Base-by-base conservation (phyloP, 2,113 vertebrate species). In the Megaleporinus macrocephalus region DNA sequence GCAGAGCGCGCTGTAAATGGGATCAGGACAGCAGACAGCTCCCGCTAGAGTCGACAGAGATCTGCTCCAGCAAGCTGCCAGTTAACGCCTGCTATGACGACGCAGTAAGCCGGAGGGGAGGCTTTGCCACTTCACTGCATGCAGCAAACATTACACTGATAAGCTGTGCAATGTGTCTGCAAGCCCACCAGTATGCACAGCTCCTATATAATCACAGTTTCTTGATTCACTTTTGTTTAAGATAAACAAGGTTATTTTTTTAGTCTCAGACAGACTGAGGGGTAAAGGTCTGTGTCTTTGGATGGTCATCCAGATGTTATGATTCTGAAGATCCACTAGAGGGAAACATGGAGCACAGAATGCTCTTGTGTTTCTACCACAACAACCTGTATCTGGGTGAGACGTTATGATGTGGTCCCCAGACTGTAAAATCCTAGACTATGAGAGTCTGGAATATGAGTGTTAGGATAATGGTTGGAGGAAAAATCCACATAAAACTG, bases 301-400 rank as follows among this genome's bases (percentile, higher is more conserved):
- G 5, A 26, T 10, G 57, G 57, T 26, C 36, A 26, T 22, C 15
- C 49, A 65, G 51, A 22, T 79, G 77, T 70, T 44, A 59, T 79
- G 12, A 44, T 41, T 41, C 49, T 57, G 24, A 53, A 59, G n/a
- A 79, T 41, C 77, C 77, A 79, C 77, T 41, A 79, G 77, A 70
- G 77, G 77, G 77, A 7, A 41, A 57, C 53, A 70, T 26, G 30
- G 66, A 59, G 61, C 44, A 15, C 59, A 70, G 24, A 44, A 44
- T 65, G 20, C 15, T n/a, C 26, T 65, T 4, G 5, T 4, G 5
- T 73, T 9, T 65, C 49, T 20, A 14, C 18, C 57, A 18, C 59
- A 61, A 13, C 11, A 13, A n/a, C 16, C 13, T 14, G 27, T 18
- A 73, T 18, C 10, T 1, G 7, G 13, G 18, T n/a, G 53, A 22